Evolutionary conservation across 2,888 invertebrate species (phyloP).

Genomic region (Zeuzera pyrina): DNA sequence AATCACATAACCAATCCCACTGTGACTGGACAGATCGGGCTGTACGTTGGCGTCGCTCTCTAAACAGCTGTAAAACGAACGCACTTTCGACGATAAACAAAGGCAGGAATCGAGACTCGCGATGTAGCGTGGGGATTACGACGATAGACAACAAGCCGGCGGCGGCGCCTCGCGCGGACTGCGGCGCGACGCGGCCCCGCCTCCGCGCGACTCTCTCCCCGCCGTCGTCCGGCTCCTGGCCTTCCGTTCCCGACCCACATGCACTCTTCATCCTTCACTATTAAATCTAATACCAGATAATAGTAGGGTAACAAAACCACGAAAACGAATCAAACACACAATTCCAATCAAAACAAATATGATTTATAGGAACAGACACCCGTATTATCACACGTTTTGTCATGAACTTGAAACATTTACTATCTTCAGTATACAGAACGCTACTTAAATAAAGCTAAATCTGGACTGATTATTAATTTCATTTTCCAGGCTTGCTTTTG

Average conservation of each 20-base stretch:
- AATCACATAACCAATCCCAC: constrained; percentile 18
- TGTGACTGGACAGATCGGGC: constrained; percentile 15
- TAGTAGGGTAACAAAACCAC: too few species aligned
- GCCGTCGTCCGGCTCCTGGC: constrained; percentile 17
- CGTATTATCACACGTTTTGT: too few species aligned
- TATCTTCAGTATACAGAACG: too few species aligned
- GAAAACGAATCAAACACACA: too few species aligned
- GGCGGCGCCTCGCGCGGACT: constrained; percentile 59
- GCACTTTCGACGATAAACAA: constrained; percentile 58
- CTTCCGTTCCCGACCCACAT: constrained; percentile 17
- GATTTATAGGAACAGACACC: too few species aligned
- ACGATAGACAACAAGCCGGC: constrained; percentile 43
- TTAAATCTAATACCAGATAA: too few species aligned
- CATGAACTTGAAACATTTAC: too few species aligned
- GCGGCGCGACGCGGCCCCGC: constrained; percentile 21
- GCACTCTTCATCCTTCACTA: constrained; percentile 28
- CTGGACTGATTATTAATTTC: too few species aligned
- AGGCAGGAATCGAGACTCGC: constrained; percentile 43
- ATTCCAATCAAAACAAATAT: too few species aligned
- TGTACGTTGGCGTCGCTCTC: constrained; percentile 14
- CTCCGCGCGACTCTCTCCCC: constrained; percentile 11
- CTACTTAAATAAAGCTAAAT: too few species aligned
- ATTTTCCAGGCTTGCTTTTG: too few species aligned
- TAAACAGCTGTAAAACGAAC: constrained; percentile 40
- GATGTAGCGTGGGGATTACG: constrained; percentile 20